Conservation (phyloP, 2,797 vertebrate genomes). For the Liparis tanakae region DNA sequence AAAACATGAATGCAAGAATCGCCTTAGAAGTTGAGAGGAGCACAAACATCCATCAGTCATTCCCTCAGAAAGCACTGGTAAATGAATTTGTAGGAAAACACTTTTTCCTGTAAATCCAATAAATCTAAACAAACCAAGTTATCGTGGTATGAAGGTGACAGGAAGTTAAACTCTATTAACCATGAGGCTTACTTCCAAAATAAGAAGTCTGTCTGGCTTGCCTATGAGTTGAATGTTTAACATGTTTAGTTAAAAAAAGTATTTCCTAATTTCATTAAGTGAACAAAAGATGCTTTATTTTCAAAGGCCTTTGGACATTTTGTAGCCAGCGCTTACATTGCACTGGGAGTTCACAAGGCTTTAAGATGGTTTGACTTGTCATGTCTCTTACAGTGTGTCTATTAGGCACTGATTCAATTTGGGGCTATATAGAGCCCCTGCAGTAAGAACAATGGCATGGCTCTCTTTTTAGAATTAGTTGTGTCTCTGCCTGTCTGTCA, state of each 20-base stretch:
- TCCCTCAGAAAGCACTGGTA: conserved; percentile 28
- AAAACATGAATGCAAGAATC: neutral
- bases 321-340: conserved; percentile 85
- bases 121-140: conserved; percentile 46
- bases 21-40: conserved; percentile 8
- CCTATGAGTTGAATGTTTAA: conserved; percentile 67
- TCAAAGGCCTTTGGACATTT: conserved; percentile 76
- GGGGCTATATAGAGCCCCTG: conserved; percentile 91
- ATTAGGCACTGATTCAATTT: conserved; percentile 94
- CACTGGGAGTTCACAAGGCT: conserved; percentile 89
- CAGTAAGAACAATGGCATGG: conserved; percentile 89
- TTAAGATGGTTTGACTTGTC: conserved; percentile 94
- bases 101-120: conserved; percentile 39
- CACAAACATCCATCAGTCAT: neutral
- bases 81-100: conserved; percentile 41
- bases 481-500: conserved; percentile 94
- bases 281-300: conserved; percentile 78
- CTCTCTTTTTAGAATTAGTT: conserved; percentile 90
- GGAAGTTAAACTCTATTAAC: conserved; percentile 18
- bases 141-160: conserved; percentile 17
- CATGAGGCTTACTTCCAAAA: conserved; percentile 34
- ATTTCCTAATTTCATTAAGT: conserved; percentile 71
- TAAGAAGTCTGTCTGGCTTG: conserved; percentile 47
- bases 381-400: conserved; percentile 90
- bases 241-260: conserved; percentile 75